A percentile compares a stretch with the other conserved stretches of the same genome.
These are phyloP conservation scores for Rallus crepitans DNA, from an alignment of 2,797 vertebrate genomes.

Conservation along the genomic window DNA sequence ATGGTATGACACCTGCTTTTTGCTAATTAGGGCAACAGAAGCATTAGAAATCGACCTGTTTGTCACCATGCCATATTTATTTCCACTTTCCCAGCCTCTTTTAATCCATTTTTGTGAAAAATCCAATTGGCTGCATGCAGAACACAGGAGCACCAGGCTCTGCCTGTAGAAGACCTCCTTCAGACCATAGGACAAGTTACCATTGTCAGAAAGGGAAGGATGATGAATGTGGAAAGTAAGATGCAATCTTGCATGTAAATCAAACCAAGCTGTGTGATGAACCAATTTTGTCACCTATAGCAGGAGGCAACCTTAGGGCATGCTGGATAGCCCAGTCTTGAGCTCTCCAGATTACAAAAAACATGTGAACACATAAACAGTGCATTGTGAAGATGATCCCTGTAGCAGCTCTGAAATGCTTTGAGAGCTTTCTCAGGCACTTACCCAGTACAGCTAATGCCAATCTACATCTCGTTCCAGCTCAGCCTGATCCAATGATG, in stretches of 20 bases:
- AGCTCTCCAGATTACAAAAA: neutral
- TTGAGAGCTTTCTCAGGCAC: neutral
- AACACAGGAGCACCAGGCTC: neutral
- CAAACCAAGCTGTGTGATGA: neutral
- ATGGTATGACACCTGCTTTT: neutral
- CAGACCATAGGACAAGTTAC: neutral
- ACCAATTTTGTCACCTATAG: neutral
- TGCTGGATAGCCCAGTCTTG: neutral
- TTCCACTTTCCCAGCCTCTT: neutral
- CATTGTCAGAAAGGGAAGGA: neutral
- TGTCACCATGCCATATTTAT: neutral
- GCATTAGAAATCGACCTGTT: neutral
- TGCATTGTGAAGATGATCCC: neutral
- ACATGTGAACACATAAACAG: neutral
- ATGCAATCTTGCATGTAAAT: neutral
- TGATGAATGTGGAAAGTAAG: accelerated
- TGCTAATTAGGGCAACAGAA: neutral
- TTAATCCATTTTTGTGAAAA: neutral
- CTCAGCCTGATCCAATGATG: accelerated
- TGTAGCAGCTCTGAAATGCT: neutral
- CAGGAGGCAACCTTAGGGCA: accelerated
- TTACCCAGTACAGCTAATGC: neutral
- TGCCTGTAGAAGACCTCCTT: neutral
- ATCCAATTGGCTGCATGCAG: neutral
- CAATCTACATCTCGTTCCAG: neutral